These are phyloP conservation scores for Eptatretus burgeri DNA, from an alignment of 2,113 vertebrate species.

Conservation along the genomic window DNA sequence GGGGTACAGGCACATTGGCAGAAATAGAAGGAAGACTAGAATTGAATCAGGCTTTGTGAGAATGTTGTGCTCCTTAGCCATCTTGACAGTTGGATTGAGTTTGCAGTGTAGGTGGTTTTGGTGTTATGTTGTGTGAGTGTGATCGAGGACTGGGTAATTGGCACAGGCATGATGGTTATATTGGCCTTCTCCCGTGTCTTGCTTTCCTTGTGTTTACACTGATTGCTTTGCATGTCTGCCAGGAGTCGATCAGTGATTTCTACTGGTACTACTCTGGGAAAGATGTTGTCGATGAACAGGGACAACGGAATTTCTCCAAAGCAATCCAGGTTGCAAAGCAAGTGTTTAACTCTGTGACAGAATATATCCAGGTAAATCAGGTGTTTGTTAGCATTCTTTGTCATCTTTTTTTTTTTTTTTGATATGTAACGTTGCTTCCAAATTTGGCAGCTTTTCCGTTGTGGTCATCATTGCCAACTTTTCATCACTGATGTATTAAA, in stretches of 20 bases:
- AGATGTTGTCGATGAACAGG: slow-evolving; percentile 77
- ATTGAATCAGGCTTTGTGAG: too few relatives aligned
- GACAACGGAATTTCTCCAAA: slow-evolving; percentile 85
- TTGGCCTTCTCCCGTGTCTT: too few relatives aligned
- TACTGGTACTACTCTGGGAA: slow-evolving; percentile 97
- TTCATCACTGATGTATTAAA: background rate
- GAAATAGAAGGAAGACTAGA: too few relatives aligned
- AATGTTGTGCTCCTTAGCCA: too few relatives aligned
- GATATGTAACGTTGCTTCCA: background rate
- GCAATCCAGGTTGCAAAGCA: slow-evolving; percentile 90
- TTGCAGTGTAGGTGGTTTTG: too few relatives aligned
- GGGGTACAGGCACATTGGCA: too few relatives aligned
- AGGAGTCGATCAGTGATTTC: slow-evolving; percentile 96
- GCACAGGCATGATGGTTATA: too few relatives aligned
- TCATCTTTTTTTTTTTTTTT: slow-evolving; percentile 4
- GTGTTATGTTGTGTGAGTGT: too few relatives aligned
- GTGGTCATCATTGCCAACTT: background rate
- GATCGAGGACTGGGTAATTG: too few relatives aligned
- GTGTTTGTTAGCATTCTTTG: background rate
- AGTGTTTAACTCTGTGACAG: slow-evolving; percentile 82
- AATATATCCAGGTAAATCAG: slow-evolving; percentile 63
- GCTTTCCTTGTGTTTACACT: too few relatives aligned
- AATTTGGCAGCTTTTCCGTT: slow-evolving; percentile 2
- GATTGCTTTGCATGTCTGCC: background rate
- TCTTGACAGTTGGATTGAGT: too few relatives aligned